Base-by-base conservation (phyloP, 2,113 vertebrate genomes). In the Camelus bactrianus region DNA sequence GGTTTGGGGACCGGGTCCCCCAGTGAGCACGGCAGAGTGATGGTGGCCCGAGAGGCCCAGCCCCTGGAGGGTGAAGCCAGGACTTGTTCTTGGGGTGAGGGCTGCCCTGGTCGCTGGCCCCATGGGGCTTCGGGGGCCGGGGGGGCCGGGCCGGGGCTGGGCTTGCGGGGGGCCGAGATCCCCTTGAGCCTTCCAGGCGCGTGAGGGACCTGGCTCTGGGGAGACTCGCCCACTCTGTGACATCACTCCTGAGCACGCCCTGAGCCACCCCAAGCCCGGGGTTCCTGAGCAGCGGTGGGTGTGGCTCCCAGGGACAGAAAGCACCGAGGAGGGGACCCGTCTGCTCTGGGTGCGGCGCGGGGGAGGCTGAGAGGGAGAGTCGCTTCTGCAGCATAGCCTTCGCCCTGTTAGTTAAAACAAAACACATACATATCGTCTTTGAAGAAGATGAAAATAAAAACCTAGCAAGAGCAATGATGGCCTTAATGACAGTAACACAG, bases 161-260 rank as follows among this genome's bases (percentile, higher is more conserved):
- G 19, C 52, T 64, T 52, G 2, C 5, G 8, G 2, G 5, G n/a
- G 87, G 20, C 65, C 56, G 1, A 1, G 46, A 1, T 10, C 28
- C 46, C 30, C 16, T 6, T 38, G 3, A 13, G 52, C 24, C 2
- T 11, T 28, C 19, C 35, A 35, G 58, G 72, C 12, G 17, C 52
- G 0, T 0, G n/a, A 38, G 26, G 38, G 38, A 42, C 38, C 93
- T 96, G 89, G 92, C 84, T 86, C 95, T 48, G 91, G 96, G 91
- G 85, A 96, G 89, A 96, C 79, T 56, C 69, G 97, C 96, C 97
- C 96, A 96, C 97, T 98, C 96, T 86, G 93, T 70, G 97, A 91
- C 90, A 46, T 89, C 92, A 28, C 54, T 52, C 73, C 28, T 42
- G 69, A 97, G 94, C 50, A 94, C 97, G 70, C 89, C 96, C 67